Evolutionary conservation across 2,888 invertebrate genomes (phyloP), one percentile per base, ranked within the genome.

Genomic region (Caenorhabditis auriculariae): DNA sequence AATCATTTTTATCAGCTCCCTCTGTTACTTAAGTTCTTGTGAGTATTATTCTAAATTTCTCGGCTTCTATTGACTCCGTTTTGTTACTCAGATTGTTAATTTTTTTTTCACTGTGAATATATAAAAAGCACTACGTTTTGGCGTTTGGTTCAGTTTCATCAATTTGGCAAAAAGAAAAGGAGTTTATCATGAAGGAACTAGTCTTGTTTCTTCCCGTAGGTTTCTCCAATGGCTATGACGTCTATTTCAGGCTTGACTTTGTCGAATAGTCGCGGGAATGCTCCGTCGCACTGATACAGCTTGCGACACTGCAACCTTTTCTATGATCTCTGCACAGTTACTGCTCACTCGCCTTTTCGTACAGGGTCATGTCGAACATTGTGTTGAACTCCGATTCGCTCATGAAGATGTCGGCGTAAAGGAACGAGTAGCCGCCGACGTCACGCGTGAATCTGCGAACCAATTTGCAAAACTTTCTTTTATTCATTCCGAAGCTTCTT

Each of bases 361-460:
- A 88, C 63, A 88, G 79, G 0, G 84, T 84, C 73, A 88, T 81
- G 81, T 88, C 88, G 73, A 88, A 88, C 88, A 88, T 88, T 69
- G 85, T 84, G 66, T 87, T 86, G 75, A 88, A 88, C 75, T 88
- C 88, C 26, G 85, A 79, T 15, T 83, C 82, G 0, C 84, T 86
- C 88, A 88, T 88, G 72, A 88, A 88, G 38, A 88, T 88, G 75
- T 88, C 88, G 0, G 88, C 88, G 66, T 88, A 88, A 21, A 88
- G 80, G 78, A 88, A 88, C 1, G 79, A 74, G 3, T 88, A 87
- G 0, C 88, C 88, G 0, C 88, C 88, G 1, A 88, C 86, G 29
- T 88, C 86, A 43, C 87, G 83, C 0, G 88, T 88, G 72, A 88
- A 88, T 62, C 83, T 83, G 54, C 5, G 67, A 32, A 32, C 35